Evolutionary conservation across 1,140 invertebrate genomes (phyloP).

Genomic region (Pogonomyrmex barbatus): DNA sequence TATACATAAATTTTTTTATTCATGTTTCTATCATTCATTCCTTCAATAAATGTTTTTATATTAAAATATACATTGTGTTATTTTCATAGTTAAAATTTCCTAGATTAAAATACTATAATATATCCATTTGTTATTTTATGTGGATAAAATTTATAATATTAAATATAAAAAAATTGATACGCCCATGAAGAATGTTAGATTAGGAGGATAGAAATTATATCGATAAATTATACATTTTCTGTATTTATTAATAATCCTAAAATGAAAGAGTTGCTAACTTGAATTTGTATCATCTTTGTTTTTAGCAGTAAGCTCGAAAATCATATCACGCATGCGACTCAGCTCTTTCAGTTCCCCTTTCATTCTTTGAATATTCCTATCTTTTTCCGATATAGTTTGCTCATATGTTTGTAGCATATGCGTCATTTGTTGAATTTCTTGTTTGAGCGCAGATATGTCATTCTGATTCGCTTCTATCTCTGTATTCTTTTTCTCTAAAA

Average conservation of each 20-base stretch:
- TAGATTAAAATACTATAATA: neutral
- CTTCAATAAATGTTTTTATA: slow-evolving; percentile 42
- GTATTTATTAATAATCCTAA: slow-evolving; percentile 14
- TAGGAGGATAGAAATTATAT: slow-evolving; percentile 20
- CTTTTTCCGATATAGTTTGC: slow-evolving; percentile 78
- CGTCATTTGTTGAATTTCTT: slow-evolving; percentile 77
- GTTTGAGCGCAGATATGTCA: slow-evolving; percentile 77
- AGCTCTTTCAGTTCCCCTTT: slow-evolving; percentile 77
- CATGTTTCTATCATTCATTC: neutral
- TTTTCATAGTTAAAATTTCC: slow-evolving; percentile 31
- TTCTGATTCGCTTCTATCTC: slow-evolving; percentile 75
- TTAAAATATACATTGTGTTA: neutral
- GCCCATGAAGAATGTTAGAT: neutral
- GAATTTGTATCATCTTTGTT: slow-evolving; percentile 77
- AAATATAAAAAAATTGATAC: slow-evolving; percentile 15
- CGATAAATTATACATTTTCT: neutral
- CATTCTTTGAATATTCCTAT: slow-evolving; percentile 75
- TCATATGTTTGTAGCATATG: slow-evolving; percentile 75
- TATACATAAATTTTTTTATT: slow-evolving; percentile 30
- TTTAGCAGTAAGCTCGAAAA: slow-evolving; percentile 81
- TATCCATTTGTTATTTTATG: neutral
- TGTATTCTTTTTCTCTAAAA: slow-evolving; percentile 75
- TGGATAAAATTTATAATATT: neutral
- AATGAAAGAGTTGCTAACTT: slow-evolving; percentile 58
- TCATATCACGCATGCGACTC: slow-evolving; percentile 82